A percentile compares a stretch with the other conserved stretches of the same genome.
Conservation (phyloP, 2,113 vertebrate species). For the Toxotes chatareus region DNA sequence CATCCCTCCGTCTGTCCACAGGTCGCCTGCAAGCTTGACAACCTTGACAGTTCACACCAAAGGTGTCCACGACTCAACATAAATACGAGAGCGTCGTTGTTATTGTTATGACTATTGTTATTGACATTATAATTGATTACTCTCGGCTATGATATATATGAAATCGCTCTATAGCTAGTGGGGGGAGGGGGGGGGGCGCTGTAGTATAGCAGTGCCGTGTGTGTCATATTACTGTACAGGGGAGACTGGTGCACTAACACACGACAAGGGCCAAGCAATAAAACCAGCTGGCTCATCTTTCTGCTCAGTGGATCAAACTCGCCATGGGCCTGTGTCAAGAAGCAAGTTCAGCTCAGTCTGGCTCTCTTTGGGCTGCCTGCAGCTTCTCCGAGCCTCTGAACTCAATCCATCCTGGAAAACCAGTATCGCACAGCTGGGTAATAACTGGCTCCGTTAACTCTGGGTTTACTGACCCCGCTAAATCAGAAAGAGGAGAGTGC, state of each 20-base stretch:
- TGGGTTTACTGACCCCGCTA: not conserved
- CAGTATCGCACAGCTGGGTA: not conserved
- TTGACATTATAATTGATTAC: constrained; percentile 70
- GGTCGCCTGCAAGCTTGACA: constrained; percentile 62
- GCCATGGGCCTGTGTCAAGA: constrained; percentile 7
- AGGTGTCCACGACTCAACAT: constrained; percentile 78
- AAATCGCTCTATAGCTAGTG: constrained; percentile 68
- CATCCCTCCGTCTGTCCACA: constrained; percentile 65
- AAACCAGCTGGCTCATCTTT: not conserved
- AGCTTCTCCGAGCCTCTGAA: not conserved
- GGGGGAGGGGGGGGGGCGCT: constrained; percentile 1
- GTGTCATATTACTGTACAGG: constrained; percentile 57
- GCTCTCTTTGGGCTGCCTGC: not conserved
- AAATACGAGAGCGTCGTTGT: constrained; percentile 67
- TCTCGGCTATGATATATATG: constrained; percentile 66
- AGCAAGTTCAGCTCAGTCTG: not conserved
- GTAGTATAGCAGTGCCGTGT: constrained; percentile 38
- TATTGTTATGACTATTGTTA: constrained; percentile 71
- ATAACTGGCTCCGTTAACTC: not conserved
- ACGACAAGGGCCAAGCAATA: not conserved
- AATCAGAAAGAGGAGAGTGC: not conserved
- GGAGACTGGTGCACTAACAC: constrained; percentile 62
- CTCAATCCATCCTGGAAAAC: not conserved
- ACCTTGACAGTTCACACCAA: constrained; percentile 80
- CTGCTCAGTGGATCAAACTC: constrained; percentile 33